These are phyloP conservation scores for Dasyurus viverrinus DNA, from an alignment of 2,113 vertebrate species.

Conservation along the genomic window DNA sequence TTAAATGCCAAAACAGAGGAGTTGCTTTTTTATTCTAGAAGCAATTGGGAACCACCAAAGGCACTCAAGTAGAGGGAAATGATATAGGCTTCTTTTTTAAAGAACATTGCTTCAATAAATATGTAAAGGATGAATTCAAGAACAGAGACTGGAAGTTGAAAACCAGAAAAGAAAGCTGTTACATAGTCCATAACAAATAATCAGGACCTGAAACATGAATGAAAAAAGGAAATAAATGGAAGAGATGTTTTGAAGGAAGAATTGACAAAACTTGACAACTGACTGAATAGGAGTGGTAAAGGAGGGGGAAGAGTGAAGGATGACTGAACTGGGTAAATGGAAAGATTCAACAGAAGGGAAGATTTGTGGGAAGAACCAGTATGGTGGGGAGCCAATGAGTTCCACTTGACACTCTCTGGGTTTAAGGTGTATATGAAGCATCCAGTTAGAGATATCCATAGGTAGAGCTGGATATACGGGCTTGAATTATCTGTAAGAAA, in stretches of 20 bases:
- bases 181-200: neutral
- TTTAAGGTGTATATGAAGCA: neutral
- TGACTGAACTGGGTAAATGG: neutral
- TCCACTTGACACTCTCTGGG: neutral
- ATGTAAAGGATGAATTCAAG: neutral
- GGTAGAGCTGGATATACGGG: neutral
- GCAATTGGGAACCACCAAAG: neutral
- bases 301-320: neutral
- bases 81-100: neutral
- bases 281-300: neutral
- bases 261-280: neutral
- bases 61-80: neutral
- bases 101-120: neutral
- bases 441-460: neutral
- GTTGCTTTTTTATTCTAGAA: neutral
- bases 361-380: neutral
- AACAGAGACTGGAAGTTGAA: neutral
- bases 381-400: neutral
- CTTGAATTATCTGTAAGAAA: neutral
- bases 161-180: neutral
- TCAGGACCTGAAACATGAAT: neutral
- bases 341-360: neutral
- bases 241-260: neutral
- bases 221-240: neutral
- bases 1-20: neutral